Conservation (phyloP, 1,140 invertebrate genomes). For the Lordiphosa clarofinis region DNA sequence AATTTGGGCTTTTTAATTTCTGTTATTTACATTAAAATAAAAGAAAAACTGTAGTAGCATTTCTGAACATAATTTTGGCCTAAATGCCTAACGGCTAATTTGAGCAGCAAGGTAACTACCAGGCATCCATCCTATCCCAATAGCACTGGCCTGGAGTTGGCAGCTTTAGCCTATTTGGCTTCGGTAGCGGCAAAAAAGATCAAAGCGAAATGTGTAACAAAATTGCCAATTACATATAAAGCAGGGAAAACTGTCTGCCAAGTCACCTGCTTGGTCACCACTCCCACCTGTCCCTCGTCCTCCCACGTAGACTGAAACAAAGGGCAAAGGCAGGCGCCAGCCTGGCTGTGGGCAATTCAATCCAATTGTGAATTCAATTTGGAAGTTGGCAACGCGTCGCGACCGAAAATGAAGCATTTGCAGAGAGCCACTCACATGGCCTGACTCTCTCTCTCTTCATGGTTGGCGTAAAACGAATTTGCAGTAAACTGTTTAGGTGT, state of each 20-base stretch:
- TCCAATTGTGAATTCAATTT: conserved; percentile 58
- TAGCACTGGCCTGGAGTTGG: no score
- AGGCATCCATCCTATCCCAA: no score
- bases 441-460: background rate
- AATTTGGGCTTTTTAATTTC: no score
- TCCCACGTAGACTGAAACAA: conserved; percentile 22
- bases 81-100: conserved; percentile 8
- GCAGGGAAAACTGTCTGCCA: conserved; percentile 34
- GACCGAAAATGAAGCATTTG: conserved; percentile 21
- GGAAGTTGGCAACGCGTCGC: conserved; percentile 42
- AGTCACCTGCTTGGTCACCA: no score
- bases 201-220: conserved; percentile 59
- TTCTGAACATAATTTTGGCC: no score
- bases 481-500: conserved; percentile 45
- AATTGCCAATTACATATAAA: conserved; percentile 63
- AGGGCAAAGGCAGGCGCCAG: conserved; percentile 12
- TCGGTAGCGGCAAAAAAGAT: conserved; percentile 31
- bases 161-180: conserved; percentile 14
- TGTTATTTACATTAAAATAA: no score
- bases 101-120: background rate
- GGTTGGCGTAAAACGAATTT: conserved; percentile 44
- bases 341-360: conserved; percentile 34
- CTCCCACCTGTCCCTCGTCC: no score
- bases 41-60: no score
- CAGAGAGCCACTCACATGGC: conserved; percentile 21